Base-by-base conservation (phyloP, 2,797 vertebrate species). In the Sebastes itinus region DNA sequence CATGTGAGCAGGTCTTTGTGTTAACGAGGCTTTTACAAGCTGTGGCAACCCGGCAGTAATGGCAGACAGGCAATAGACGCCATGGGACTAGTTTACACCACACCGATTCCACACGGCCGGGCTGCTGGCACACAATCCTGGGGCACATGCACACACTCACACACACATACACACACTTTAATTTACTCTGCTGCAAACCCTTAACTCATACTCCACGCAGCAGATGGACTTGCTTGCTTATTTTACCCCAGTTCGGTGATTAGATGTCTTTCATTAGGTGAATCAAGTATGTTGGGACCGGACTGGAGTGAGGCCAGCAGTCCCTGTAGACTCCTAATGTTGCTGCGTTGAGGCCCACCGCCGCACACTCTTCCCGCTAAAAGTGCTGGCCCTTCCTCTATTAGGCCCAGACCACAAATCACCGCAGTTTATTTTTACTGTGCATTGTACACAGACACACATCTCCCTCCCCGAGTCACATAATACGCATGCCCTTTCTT, bases 1-100 rank as follows among this genome's bases (percentile, higher is more conserved):
- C 96, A 96, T 95, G 93, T 96, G 96, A 95, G 95, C 95, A 93
- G 95, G 95, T 95, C 95, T 96, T 95, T 96, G 95, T 96, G 95
- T 96, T 96, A 96, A 96, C 95, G 93, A 96, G 95, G 92, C 94
- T 96, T 96, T 96, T 95, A 96, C 95, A 96, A 95, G 95, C 95
- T 88, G 95, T 86, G 90, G 94, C 94, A 95, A 95, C 94, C 95
- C 95, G 89, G 94, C 92, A 87, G 95, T 95, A 95, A 95, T 94
- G 94, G 92, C 91, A 90, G 86, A 90, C 90, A 81, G 91, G 88
- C 93, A 91, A 93, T 88, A 88, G 93, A 93, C 81, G 86, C 90
- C 94, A 88, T 91, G 96, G 96, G 95, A 95, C 92, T 89, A 75
- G 80, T 94, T 92, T 90, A 88, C 87, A 84, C 78, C 83, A 52